Conservation (phyloP, 2,797 vertebrate species). For the Danionella dracula region DNA sequence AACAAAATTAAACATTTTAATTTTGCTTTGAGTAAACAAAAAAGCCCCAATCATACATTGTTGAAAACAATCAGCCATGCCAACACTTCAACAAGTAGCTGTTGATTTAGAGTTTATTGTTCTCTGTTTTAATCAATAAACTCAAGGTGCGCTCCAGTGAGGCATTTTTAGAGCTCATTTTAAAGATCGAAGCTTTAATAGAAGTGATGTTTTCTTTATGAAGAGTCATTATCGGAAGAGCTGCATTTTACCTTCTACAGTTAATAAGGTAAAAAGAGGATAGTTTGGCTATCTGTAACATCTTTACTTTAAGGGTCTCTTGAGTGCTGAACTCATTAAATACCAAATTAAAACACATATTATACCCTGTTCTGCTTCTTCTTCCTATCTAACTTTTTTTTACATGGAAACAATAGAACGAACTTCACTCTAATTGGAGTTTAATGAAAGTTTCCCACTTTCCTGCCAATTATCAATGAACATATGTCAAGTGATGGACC, state of each 20-base stretch:
- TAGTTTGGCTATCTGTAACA: constrained; percentile 29
- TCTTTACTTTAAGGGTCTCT: constrained; percentile 41
- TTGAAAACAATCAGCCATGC: background rate
- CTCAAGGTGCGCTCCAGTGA: background rate
- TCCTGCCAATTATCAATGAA: constrained; percentile 19
- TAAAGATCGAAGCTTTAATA: background rate
- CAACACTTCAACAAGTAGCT: background rate
- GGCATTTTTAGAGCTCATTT: background rate
- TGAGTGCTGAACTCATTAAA: constrained; percentile 45
- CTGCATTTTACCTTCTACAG: constrained; percentile 20
- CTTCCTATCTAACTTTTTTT: constrained; percentile 25
- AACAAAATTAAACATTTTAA: background rate
- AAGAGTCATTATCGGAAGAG: constrained; percentile 16
- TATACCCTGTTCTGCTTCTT: constrained; percentile 17
- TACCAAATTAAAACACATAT: constrained; percentile 42
- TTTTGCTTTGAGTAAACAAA: background rate
- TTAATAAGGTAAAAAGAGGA: constrained; percentile 39
- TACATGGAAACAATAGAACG: constrained; percentile 30
- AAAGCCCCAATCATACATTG: background rate
- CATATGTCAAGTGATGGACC: constrained; percentile 38
- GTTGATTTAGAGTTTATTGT: constrained; percentile 4
- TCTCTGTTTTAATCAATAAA: background rate
- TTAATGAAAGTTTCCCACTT: constrained; percentile 44
- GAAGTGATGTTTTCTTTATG: constrained; percentile 26
- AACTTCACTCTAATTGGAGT: constrained; percentile 20